Evolutionary conservation across 1,140 invertebrate species (phyloP).

Genomic region (Ditylenchus dipsaci): DNA sequence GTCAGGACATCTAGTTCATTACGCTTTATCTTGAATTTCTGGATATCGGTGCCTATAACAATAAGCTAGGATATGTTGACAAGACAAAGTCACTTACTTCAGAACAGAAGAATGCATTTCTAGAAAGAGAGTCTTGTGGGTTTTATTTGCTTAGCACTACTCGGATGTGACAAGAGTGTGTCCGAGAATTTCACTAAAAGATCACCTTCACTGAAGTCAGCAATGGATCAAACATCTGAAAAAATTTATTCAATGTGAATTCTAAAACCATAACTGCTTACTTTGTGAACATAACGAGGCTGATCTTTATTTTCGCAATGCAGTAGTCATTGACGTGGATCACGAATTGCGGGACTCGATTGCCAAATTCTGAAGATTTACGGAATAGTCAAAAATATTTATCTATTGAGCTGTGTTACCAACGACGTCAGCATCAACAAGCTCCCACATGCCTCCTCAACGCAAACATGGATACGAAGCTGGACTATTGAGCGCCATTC

Average conservation of each 20-base stretch:
- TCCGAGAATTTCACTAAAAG: background rate
- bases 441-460: too few relatives aligned
- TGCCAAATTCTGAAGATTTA: background rate
- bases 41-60: too few relatives aligned
- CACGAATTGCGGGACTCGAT: background rate
- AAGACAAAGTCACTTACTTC: too few relatives aligned
- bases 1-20: background rate
- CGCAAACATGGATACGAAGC: too few relatives aligned
- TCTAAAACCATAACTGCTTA: background rate
- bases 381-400: too few relatives aligned
- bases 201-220: background rate
- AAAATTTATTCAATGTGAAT: background rate
- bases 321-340: background rate
- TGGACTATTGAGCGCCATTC: background rate
- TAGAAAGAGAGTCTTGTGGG: background rate
- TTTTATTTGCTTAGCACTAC: background rate
- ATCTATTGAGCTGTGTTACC: background rate
- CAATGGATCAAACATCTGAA: background rate
- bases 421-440: too few relatives aligned
- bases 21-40: too few relatives aligned
- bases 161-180: too few relatives aligned
- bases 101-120: background rate
- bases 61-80: too few relatives aligned
- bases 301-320: background rate
- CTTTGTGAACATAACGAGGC: background rate